These are phyloP conservation scores for Cydia amplana DNA, from an alignment of 1,140 invertebrate species.

Conservation along the genomic window DNA sequence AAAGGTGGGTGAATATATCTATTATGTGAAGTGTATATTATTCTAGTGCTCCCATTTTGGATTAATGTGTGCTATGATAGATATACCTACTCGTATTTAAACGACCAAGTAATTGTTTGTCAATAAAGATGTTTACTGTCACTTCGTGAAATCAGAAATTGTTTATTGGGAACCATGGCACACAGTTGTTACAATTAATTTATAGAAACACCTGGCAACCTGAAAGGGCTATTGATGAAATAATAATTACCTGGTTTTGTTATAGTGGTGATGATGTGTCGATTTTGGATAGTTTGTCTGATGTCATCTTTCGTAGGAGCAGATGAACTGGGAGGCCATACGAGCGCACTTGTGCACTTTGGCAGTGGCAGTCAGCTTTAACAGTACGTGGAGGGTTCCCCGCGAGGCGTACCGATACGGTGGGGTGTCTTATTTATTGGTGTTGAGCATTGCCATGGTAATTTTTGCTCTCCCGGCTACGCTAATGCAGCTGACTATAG, in stretches of 20 bases:
- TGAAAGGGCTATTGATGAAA: too few relatives aligned
- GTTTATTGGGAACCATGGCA: too few relatives aligned
- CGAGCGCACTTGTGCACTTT: constrained; percentile 72
- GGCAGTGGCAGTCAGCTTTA: constrained; percentile 77
- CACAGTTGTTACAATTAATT: too few relatives aligned
- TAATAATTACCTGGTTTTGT: neutral
- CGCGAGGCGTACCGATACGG: constrained; percentile 77
- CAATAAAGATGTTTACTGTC: too few relatives aligned
- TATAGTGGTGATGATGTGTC: constrained; percentile 5
- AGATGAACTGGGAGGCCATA: constrained; percentile 51
- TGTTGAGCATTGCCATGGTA: constrained; percentile 83
- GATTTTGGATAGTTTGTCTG: neutral
- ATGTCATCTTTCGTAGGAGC: constrained; percentile 44
- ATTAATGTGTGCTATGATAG: too few relatives aligned
- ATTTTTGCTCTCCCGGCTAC: constrained; percentile 86
- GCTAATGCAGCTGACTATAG: constrained; percentile 88
- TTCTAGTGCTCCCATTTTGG: neutral
- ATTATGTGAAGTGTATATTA: neutral
- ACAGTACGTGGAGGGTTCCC: constrained; percentile 79
- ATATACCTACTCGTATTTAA: too few relatives aligned
- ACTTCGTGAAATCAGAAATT: too few relatives aligned
- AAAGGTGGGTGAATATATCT: constrained; percentile 54
- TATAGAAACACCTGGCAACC: too few relatives aligned
- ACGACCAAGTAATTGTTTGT: too few relatives aligned
- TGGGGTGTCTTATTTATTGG: constrained; percentile 83